Conservation (phyloP, 2,888 invertebrate genomes). For the Rhopalosiphum nymphaeae region DNA sequence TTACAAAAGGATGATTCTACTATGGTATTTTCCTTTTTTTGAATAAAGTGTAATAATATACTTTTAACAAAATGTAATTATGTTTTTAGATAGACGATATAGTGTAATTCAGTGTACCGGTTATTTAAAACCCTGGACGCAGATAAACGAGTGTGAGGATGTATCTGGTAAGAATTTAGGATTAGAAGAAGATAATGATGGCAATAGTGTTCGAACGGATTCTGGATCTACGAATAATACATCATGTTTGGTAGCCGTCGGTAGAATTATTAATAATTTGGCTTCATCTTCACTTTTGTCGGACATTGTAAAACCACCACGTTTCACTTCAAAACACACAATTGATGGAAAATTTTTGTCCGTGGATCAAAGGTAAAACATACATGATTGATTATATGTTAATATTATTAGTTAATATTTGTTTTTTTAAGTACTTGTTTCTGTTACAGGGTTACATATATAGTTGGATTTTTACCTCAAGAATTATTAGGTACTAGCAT, state of each 20-base stretch:
- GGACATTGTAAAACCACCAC: slow-evolving; percentile 76
- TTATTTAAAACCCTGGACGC: slow-evolving; percentile 92
- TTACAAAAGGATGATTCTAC: background rate
- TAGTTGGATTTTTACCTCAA: slow-evolving; percentile 92
- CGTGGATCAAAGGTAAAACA: slow-evolving; percentile 85
- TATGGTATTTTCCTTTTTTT: background rate
- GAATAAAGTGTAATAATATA: background rate
- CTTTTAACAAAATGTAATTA: background rate
- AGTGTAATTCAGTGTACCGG: slow-evolving; percentile 93
- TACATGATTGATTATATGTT: background rate
- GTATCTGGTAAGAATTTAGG: slow-evolving; percentile 71
- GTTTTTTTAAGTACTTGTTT: background rate
- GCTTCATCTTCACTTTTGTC: slow-evolving; percentile 69
- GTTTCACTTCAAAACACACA: slow-evolving; percentile 87
- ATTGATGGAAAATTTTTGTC: slow-evolving; percentile 93
- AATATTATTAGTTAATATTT: background rate
- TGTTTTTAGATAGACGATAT: slow-evolving; percentile 81
- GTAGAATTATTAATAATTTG: slow-evolving; percentile 75
- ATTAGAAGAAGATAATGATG: slow-evolving; percentile 76
- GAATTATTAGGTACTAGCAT: slow-evolving; percentile 92
- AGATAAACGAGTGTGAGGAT: slow-evolving; percentile 77
- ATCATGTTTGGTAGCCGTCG: slow-evolving; percentile 91
- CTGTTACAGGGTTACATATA: slow-evolving; percentile 82
- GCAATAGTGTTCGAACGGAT: slow-evolving; percentile 68
- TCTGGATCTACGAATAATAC: slow-evolving; percentile 76